Conservation (phyloP, 2,888 invertebrate species). For the Ectobius pallidus region DNA sequence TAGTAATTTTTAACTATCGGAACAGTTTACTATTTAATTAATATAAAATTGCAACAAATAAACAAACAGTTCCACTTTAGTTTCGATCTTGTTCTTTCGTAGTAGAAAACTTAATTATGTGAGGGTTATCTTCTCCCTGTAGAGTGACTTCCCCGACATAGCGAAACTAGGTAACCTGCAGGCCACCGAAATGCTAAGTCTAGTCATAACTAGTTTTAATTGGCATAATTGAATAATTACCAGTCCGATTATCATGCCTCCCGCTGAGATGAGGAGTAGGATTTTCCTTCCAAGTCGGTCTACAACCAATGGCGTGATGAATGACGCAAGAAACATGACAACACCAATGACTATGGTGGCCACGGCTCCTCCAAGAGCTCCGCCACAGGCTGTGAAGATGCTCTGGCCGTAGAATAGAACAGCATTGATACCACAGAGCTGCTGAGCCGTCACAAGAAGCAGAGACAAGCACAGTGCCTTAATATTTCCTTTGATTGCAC, state of each 20-base stretch:
- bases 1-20: no score
- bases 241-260: constrained; percentile 69
- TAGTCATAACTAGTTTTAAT: no score
- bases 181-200: no score
- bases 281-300: constrained; percentile 78
- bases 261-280: constrained; percentile 72
- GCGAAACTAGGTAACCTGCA: no score
- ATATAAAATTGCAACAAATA: no score
- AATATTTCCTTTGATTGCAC: constrained; percentile 70
- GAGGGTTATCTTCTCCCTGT: no score
- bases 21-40: no score
- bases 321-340: constrained; percentile 75
- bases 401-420: constrained; percentile 74
- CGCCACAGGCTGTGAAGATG: constrained; percentile 61
- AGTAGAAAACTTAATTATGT: no score
- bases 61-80: no score
- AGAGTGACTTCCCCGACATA: no score
- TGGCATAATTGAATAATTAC: no score
- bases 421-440: constrained; percentile 81
- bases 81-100: no score
- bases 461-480: constrained; percentile 78
- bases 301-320: constrained; percentile 73
- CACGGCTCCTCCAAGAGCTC: constrained; percentile 38
- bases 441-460: constrained; percentile 80
- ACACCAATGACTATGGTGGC: constrained; percentile 69